Base-by-base conservation (phyloP, 2,888 invertebrate species). In the Gonocerus acuteangulatus region DNA sequence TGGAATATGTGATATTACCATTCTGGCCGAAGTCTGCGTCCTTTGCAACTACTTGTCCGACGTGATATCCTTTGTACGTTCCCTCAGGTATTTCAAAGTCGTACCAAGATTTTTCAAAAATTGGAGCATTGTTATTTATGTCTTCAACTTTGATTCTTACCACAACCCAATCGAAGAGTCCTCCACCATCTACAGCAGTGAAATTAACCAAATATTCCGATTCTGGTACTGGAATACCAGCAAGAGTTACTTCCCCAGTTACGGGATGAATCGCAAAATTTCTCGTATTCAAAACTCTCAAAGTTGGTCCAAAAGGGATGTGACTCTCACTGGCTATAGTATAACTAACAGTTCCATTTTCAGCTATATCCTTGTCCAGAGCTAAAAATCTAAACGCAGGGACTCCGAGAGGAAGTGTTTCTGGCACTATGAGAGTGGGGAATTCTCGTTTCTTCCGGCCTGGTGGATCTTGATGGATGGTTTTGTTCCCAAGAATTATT, bases 11-110 rank as follows among this genome's bases (percentile, higher is more conserved):
- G 1, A 93, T 75, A 68, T 88, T 85, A 0, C 87, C 85, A 72
- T 93, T 92, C 67, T 81, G 79, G 0, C 89, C 90, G 69, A 82
- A 86, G 73, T 93, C 92, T 45, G 82, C 80, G 72, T 93, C 92
- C 1, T 80, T 80, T 0, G 92, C 91, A 66, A 84, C 81, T 7
- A 92, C 82, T 70, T 81, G 83, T 0, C 91, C 92, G 42, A 93
- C 74, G 2, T 85, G 80, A 65, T 81, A 81, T 67, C 82, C 78
- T 1, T 82, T 79, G 71, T 89, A 90, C 21, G 80, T 78, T 1
- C 90, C 89, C 75, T 93, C 93, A 56, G 85, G 81, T 0, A 89
- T 81, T 69, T 89, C 86, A 67, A 91, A 92, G 54, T 81, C 85
- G 71, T 92, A 92, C 83, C 85, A 87, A 0, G 87, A 82, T 68